Percentiles rank a stretch among this genome's conserved stretches.
Evolutionary conservation across 2,113 vertebrate genomes (phyloP).

Genomic region (Ptyas mucosa): DNA sequence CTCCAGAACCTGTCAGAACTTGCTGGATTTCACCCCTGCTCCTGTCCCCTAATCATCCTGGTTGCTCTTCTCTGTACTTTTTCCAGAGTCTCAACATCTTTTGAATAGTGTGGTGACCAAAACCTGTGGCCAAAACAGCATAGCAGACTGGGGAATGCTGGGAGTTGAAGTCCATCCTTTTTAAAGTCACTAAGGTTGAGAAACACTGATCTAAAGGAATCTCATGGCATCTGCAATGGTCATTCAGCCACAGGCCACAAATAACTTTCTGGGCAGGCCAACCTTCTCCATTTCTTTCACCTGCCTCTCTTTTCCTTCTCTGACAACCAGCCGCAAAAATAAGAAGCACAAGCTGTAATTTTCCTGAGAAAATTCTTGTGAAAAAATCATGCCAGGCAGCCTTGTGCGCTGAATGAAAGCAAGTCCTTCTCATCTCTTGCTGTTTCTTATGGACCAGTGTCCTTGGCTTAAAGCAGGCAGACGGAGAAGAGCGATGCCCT

Average conservation of each 20-base stretch:
- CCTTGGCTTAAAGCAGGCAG: neutral
- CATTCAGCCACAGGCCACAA: neutral
- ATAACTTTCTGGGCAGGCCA: no score
- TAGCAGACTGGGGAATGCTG: neutral
- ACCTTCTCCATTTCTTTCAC: neutral
- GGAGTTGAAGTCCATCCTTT: neutral
- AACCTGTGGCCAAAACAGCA: no score
- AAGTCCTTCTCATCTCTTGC: neutral
- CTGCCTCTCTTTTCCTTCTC: neutral
- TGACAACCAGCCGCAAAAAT: neutral
- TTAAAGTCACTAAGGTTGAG: no score
- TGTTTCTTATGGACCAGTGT: neutral
- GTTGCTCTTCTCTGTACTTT: no score
- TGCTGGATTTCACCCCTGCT: no score
- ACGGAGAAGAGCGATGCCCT: fast-evolving
- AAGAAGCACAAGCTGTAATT: neutral
- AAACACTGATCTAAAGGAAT: neutral
- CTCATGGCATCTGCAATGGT: neutral
- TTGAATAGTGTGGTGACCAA: no score
- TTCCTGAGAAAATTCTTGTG: neutral
- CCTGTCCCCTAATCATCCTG: no score
- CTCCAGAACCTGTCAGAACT: no score
- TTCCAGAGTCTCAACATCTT: no score
- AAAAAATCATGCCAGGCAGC: neutral
- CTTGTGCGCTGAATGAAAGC: neutral